Evolutionary conservation across 1,140 invertebrate genomes (phyloP), one percentile per base, ranked within the genome.

Genomic region (Cydia fagiglandana): DNA sequence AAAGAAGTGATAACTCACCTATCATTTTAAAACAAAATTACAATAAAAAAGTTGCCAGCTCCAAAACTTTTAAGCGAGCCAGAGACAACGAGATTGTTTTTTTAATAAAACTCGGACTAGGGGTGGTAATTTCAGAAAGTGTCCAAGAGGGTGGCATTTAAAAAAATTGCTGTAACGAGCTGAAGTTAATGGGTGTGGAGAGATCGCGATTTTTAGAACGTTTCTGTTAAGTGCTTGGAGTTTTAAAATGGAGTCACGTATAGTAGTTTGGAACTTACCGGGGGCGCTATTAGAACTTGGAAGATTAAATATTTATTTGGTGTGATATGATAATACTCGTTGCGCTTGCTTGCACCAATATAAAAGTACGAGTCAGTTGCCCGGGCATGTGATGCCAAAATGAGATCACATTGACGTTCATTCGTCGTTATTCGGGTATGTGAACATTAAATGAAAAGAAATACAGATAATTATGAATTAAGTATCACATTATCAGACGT

Each of bases 71-170:
- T 73, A 73, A 79, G 73, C 45, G 64, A 76, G 73, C 38, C 74
- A 74, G 41, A 76, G 73, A 70, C 64, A 75, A 70, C 41, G 73
- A 80, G 76, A 80, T 77, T 78, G 70, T 78, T 78, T 79, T 79
- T 77, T 80, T 77, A 77, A 77, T 70, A 70, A 41, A 73, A 75
- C 45, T 77, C 70, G 7, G 75, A 81, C 81, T 81, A 74, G 76
- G 77, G 38, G 77, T 79, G 78, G 81, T 88, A 91, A 91, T 91
- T 90, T 89, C 86, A 87, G 89, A 88, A 90, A 88, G 87, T 90
- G 88, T 88, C 84, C 79, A 76, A 80, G 81, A 77, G 80, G 78
- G 86, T 79, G 78, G 81, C 84, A 81, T 82, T 88, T 84, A 85
- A 89, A 90, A 91, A 91, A 88, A 81, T 75, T 77, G 76, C 80